Base-by-base conservation (phyloP, 2,113 vertebrate genomes). In the Dipodomys stephensi region DNA sequence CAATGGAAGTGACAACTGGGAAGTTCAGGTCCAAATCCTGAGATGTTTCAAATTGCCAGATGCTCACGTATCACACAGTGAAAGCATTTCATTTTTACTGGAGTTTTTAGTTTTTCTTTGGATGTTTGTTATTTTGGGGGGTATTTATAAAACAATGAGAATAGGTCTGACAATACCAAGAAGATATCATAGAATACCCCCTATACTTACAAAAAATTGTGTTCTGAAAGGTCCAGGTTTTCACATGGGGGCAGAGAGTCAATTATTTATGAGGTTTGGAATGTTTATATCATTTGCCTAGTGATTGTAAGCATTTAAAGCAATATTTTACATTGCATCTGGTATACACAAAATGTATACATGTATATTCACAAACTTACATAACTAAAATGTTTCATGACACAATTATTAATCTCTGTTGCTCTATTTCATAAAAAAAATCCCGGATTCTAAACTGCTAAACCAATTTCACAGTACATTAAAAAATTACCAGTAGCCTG, bases 401-500 rank as follows among this genome's bases (percentile, higher is more conserved):
- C 60, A 90, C 30, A 96, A 69, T 93, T 20, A 30, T 93, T 90
- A 65, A 7, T 77, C 10, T 93, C 3, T 82, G 83, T 95, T 87
- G 46, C 86, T 83, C 4, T 32, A 53, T 91, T 92, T 97, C 9
- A 84, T 81, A 91, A 80, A 91, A 95, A 94, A 93, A 83, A 83
- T 27, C 60, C 20, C 77, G 4, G 39, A 39, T 77, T 62, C 76
- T 77, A 28, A 83, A 60, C 62, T 90, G 90, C 27, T 94, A 57
- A 86, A 71, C 4, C 53, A n/a, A 92, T 95, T 95, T 92, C 53
- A 88, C 1, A 90, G 18, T 84, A 79, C 25, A 60, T 87, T 87
- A 91, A 76, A 44, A 60, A 88, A 65, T 92, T 90, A 19, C 16
- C 39, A 60, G 35, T 22, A 89, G 32, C n/a, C 87, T 86, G 57